phyloP scores from a whole-genome alignment of 92 coral and sea anemone genomes.

The Porites lobata region DNA sequence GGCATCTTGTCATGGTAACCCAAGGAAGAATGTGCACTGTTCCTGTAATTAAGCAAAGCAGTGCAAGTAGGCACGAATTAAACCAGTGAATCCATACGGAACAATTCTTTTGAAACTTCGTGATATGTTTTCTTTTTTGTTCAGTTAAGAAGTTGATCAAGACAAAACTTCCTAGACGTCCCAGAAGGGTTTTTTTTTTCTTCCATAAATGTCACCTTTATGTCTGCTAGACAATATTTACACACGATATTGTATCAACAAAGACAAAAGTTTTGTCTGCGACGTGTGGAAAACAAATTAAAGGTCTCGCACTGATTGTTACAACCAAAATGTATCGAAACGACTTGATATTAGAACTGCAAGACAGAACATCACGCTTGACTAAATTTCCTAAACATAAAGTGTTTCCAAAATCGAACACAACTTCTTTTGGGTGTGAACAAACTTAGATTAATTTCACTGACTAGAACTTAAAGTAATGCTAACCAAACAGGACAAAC shows the following conservation, averaged over 20 bases:
- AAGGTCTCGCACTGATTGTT: background rate
- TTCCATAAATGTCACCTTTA: background rate
- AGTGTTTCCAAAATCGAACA: background rate
- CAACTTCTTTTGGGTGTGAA: background rate
- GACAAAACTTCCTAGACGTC: background rate
- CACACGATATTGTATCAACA: background rate
- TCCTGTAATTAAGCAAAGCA: background rate
- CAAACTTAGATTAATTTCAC: background rate
- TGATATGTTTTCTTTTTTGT: background rate
- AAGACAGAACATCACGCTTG: background rate
- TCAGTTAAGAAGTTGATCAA: background rate
- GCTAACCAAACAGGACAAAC: too few species aligned
- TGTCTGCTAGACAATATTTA: background rate
- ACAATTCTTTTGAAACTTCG: background rate
- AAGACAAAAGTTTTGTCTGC: background rate
- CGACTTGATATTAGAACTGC: background rate
- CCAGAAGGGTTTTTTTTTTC: background rate
- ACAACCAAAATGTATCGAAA: slow-evolving; percentile 17
- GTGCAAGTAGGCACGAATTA: background rate
- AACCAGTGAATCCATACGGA: background rate
- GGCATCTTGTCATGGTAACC: too few species aligned
- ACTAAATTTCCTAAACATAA: background rate
- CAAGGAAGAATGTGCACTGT: too few species aligned
- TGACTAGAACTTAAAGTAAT: background rate
- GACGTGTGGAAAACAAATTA: background rate